Percentiles rank a stretch among this genome's conserved stretches.
Evolutionary conservation across 2,797 vertebrate species (phyloP).

Genomic region (Rhincodon typus): DNA sequence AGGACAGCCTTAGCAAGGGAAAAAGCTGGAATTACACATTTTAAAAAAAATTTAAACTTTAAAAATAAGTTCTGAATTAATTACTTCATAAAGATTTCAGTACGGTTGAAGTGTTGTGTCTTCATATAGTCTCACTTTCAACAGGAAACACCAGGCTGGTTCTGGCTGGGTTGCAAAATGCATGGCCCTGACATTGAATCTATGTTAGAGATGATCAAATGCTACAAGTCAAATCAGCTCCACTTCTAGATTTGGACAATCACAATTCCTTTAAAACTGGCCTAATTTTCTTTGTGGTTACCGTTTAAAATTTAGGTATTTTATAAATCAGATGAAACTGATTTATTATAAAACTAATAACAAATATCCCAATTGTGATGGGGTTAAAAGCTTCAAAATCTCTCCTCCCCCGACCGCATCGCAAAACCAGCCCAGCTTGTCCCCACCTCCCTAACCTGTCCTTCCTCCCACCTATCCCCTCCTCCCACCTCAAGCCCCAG

Average conservation of each 20-base stretch:
- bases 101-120: background rate
- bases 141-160: background rate
- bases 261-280: background rate
- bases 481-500: too few relatives aligned
- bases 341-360: background rate
- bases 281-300: background rate
- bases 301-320: background rate
- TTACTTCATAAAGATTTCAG: background rate
- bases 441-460: too few relatives aligned
- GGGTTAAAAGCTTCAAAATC: too few relatives aligned
- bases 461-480: too few relatives aligned
- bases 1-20: background rate
- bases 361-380: background rate
- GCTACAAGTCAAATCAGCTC: background rate
- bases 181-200: background rate
- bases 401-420: too few relatives aligned
- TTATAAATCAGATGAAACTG: background rate
- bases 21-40: background rate
- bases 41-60: background rate
- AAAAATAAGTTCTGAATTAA: background rate
- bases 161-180: background rate
- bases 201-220: background rate
- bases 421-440: too few relatives aligned
- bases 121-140: background rate
- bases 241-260: background rate